Evolutionary conservation across 2,888 invertebrate genomes (phyloP), one percentile per base, ranked within the genome.

Genomic region (Globia sparganii): DNA sequence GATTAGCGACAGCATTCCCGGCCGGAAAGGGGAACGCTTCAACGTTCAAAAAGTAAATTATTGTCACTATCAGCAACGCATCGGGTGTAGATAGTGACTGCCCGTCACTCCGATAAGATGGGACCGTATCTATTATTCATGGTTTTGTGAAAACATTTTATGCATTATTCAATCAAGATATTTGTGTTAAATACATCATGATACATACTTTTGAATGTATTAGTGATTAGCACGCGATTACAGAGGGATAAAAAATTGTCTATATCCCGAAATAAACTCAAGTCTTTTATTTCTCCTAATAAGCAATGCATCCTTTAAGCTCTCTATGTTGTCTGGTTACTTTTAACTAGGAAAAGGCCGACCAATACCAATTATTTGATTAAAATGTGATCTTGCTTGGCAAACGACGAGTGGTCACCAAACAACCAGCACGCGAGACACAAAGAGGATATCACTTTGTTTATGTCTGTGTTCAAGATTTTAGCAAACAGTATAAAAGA

Each of bases 31-130:
- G 80, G 75, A 78, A 65, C 68, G 67, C 34, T 46, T 25, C 43
- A 69, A 76, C 59, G 58, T 72, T 83, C 40, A 73, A 80, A 85
- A 86, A 83, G 64, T 61, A 66, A 75, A 75, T 80, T 77, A 81
- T 72, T 84, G 62, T 75, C 72, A 67, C 64, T 86, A 86, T 86
- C 83, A 77, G 31, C 49, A 80, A 31, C 72, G 58, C 75, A 72
- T 73, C 68, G 66, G 67, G 76, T 59, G 68, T 46, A 70, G 78
- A 83, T 85, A 79, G 65, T 59, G 62, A 80, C 58, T 34, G 59
- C 59, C 40, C 62, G 77, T 78, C 84, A 77, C 61, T 58, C 46
- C 21, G 86, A 86, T 86, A 82, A 84, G 78, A 74, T 72, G 64
- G 62, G 53, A 37, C 37, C 21, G 40, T 72, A 82, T 78, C 65